Conservation (phyloP, 2,113 vertebrate species). For the Heloderma charlesbogerti region DNA sequence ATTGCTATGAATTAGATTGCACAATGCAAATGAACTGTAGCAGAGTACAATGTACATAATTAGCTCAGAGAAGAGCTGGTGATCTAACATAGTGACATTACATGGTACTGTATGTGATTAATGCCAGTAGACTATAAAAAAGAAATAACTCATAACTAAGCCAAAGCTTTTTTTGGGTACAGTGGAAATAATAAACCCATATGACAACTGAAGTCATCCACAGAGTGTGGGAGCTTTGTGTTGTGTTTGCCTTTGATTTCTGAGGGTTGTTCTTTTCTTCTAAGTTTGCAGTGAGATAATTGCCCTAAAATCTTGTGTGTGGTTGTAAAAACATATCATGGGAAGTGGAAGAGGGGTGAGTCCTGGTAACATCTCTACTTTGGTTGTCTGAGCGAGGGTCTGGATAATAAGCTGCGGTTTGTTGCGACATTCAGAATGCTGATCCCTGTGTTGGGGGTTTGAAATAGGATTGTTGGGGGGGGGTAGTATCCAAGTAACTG, state of each 20-base stretch:
- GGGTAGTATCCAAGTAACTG: background rate
- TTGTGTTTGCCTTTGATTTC: background rate
- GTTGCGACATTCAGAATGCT: background rate
- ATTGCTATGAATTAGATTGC: background rate
- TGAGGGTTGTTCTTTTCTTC: background rate
- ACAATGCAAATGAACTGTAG: conserved; percentile 29
- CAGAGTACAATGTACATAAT: background rate
- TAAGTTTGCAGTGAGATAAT: background rate
- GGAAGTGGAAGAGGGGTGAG: conserved; percentile 23
- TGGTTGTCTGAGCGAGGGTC: background rate
- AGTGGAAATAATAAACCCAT: conserved; percentile 36
- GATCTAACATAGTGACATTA: conserved; percentile 16
- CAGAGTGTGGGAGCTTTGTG: background rate
- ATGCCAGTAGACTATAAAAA: conserved; percentile 46
- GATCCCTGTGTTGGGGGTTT: background rate
- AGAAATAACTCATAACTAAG: conserved; percentile 43
- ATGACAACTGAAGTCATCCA: background rate
- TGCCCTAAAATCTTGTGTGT: background rate
- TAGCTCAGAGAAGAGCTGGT: background rate
- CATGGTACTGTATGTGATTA: background rate
- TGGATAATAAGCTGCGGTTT: background rate
- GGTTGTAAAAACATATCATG: background rate
- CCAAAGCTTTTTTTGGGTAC: conserved; percentile 34
- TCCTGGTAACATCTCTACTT: background rate
- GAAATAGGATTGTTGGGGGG: background rate